Percentiles rank a stretch among this genome's conserved stretches.
These are phyloP conservation scores for Cephus sareptanus DNA, from an alignment of 2,888 invertebrate species.

Conservation along the genomic window DNA sequence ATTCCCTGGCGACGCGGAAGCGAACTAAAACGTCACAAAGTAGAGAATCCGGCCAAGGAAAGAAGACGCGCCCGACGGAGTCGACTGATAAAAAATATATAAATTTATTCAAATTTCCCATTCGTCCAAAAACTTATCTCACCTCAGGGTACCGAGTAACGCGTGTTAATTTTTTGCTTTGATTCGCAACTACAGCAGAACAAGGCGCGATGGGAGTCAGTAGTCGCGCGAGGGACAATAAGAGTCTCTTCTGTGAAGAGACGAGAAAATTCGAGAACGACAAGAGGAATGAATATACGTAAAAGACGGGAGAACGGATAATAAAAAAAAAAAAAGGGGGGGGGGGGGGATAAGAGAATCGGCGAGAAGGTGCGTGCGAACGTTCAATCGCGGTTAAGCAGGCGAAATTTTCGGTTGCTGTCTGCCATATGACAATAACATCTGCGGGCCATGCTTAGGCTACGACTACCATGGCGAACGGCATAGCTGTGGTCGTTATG, in stretches of 20 bases:
- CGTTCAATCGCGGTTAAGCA: slow-evolving; percentile 41
- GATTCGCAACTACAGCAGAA: too few species aligned
- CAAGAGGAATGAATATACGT: not conserved
- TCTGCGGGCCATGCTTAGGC: slow-evolving; percentile 51
- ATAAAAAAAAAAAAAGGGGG: not conserved
- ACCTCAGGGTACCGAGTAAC: not conserved
- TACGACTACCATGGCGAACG: slow-evolving; percentile 21
- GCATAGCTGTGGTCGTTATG: slow-evolving; percentile 22
- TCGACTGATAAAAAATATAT: not conserved
- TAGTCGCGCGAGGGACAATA: not conserved
- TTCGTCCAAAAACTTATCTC: not conserved
- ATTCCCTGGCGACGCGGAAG: not conserved
- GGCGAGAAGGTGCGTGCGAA: slow-evolving; percentile 11
- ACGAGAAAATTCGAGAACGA: not conserved
- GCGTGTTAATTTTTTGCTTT: not conserved
- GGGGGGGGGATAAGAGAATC: not conserved
- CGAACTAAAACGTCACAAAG: not conserved
- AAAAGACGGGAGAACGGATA: not conserved
- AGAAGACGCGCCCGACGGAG: not conserved
- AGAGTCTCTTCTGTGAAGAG: not conserved
- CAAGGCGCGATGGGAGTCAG: too few species aligned
- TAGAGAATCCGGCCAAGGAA: not conserved
- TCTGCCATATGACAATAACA: slow-evolving; percentile 62
- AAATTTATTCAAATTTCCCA: not conserved
- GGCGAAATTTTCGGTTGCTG: slow-evolving; percentile 29